Conservation (phyloP, 2,797 vertebrate species). For the Labeo calbasu region DNA sequence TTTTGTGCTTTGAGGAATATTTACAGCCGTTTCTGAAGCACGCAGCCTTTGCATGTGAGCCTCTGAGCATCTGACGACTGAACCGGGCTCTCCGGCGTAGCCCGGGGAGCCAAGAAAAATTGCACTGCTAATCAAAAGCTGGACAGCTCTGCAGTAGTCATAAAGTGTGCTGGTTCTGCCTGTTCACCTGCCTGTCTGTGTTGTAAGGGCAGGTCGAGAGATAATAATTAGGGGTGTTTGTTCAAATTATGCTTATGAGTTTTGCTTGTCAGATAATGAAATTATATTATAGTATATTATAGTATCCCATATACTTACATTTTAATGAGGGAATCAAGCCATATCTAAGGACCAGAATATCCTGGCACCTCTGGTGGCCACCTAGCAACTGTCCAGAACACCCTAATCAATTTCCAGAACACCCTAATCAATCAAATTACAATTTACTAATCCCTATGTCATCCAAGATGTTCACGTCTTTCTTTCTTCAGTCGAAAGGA, state of each 20-base stretch:
- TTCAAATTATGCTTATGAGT: not conserved
- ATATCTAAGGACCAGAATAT: not conserved
- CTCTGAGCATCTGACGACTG: conserved; percentile 6
- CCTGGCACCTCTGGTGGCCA: not conserved
- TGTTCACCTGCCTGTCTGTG: not conserved
- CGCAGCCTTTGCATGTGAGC: not conserved
- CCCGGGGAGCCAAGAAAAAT: conserved; percentile 27
- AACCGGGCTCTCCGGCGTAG: conserved; percentile 11
- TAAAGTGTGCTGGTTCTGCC: conserved; percentile 14
- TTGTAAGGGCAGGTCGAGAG: not conserved
- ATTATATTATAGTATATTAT: too few relatives aligned
- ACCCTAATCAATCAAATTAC: too few relatives aligned
- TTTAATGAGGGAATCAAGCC: not conserved
- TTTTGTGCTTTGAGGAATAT: conserved; percentile 32
- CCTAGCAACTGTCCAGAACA: not conserved
- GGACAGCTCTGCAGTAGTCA: conserved; percentile 27
- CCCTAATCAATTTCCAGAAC: not conserved
- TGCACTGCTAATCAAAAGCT: conserved; percentile 34
- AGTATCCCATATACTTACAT: not conserved
- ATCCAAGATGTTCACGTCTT: too few relatives aligned
- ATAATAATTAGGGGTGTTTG: not conserved
- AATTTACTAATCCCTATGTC: too few relatives aligned
- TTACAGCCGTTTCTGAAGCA: conserved; percentile 27
- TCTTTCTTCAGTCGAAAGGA: too few relatives aligned
- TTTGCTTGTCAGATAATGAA: not conserved